Base-by-base conservation (phyloP, 1,140 invertebrate genomes). In the Stegodyphus dumicola region DNA sequence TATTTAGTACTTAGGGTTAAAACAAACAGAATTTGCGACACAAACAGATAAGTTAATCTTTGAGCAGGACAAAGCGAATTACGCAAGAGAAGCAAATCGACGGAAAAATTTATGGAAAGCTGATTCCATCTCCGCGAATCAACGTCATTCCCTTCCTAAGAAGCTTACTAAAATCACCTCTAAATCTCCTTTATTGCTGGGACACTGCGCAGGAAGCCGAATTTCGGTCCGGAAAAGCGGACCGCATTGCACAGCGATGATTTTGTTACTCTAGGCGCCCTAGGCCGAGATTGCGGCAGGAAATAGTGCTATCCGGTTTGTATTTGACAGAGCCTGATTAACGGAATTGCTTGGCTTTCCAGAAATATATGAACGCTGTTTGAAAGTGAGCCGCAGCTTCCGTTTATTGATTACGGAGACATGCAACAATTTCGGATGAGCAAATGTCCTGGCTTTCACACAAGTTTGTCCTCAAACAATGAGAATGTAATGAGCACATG, bases 251-350 rank as follows among this genome's bases (percentile, higher is more conserved):
- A 18, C 5, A 17, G 17, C 66, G 33, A 67, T 17, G 66, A 67
- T 67, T 67, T 67, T 18, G 66, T 18, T 67, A 15, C 15, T 11
- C 11, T 67, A 67, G 66, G n/a, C 33, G 66, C 66, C 17, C 15
- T 15, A 67, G n/a, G 66, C 66, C 66, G 66, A 67, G 66, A 67
- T 67, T 67, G 33, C 66, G 66, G 0, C 66, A 67, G 17, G 33
- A 67, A 18, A 18, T 67, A 67, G 66, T 67, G n/a, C 66, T 15
- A 18, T 67, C n/a, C n/a, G 17, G 17, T 67, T 67, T 9, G 6
- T 67, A 18, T 67, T 67, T 67, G 66, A 67, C 66, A 67, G 9
- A 67, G 9, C 66, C 15, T 67, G 66, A 67, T 67, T 67, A 67
- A 64, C 11, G 7, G 66, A 9, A 17, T 67, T 67, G 66, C 66